Evolutionary conservation across 2,113 vertebrate genomes (phyloP).

Genomic region (Apodemus speciosus): DNA sequence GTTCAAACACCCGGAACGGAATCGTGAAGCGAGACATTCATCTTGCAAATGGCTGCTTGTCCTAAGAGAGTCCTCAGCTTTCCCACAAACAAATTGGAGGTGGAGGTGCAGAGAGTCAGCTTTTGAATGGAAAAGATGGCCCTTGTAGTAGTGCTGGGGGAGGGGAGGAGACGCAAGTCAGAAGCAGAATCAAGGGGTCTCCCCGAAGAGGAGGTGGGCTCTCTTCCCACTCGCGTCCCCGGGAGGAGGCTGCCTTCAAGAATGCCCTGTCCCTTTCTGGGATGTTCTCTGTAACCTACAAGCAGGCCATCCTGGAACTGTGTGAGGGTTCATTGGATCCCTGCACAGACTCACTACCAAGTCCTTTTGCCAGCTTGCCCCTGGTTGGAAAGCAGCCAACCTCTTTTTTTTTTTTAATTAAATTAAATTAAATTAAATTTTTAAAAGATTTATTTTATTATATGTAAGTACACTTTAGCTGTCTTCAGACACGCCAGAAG

Average conservation of each 20-base stretch:
- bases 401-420: too few species aligned
- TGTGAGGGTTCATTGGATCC: background rate
- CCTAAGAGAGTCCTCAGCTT: background rate
- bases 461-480: too few species aligned
- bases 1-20: conserved; percentile 28
- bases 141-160: background rate
- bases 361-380: background rate
- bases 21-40: conserved; percentile 3
- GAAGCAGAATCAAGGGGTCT: background rate
- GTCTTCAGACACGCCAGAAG: too few species aligned
- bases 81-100: too few species aligned
- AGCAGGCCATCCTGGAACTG: background rate
- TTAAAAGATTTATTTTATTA: too few species aligned
- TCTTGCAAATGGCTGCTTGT: background rate
- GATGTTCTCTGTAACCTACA: background rate
- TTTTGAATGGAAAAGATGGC: background rate
- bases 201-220: background rate
- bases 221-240: background rate
- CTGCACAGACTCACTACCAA: background rate
- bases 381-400: too few species aligned
- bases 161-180: background rate
- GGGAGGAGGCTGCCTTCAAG: background rate
- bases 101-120: background rate
- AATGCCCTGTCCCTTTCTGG: background rate
- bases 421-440: too few species aligned